These are phyloP conservation scores for Drosophila seguyi DNA, from an alignment of 1,140 invertebrate species.

Conservation along the genomic window DNA sequence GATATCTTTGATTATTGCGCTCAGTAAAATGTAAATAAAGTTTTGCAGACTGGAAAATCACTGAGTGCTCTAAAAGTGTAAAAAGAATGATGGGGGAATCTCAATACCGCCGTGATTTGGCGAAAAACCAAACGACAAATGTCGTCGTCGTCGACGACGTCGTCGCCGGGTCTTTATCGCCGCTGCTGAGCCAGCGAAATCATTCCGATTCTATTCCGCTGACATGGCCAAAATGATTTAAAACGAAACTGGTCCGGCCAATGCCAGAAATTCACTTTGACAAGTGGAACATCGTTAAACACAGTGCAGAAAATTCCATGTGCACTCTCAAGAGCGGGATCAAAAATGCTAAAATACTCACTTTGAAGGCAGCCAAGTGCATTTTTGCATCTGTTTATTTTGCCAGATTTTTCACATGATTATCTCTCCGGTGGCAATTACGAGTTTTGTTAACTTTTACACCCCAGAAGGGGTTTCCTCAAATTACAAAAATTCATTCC, in stretches of 20 bases:
- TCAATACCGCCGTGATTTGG: slow-evolving; percentile 48
- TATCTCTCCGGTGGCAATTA: slow-evolving; percentile 54
- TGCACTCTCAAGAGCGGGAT: slow-evolving; percentile 14
- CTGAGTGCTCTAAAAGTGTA: slow-evolving; percentile 30
- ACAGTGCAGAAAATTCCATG: slow-evolving; percentile 17
- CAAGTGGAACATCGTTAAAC: slow-evolving; percentile 6
- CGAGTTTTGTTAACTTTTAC: slow-evolving; percentile 61
- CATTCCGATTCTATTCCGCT: slow-evolving; percentile 48
- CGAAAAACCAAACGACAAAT: slow-evolving; percentile 30
- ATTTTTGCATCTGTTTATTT: slow-evolving; percentile 58
- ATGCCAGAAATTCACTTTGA: slow-evolving; percentile 28
- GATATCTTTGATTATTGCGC: slow-evolving; percentile 56
- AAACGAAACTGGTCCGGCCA: slow-evolving; percentile 22
- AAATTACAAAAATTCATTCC: slow-evolving; percentile 15
- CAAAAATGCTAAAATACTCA: slow-evolving; percentile 7
- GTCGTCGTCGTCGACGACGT: neutral
- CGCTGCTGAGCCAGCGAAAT: slow-evolving; percentile 40
- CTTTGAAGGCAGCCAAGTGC: slow-evolving; percentile 26
- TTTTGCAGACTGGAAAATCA: slow-evolving; percentile 67
- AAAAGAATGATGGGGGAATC: slow-evolving; percentile 7
- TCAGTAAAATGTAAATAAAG: slow-evolving; percentile 68
- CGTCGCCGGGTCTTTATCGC: slow-evolving; percentile 23
- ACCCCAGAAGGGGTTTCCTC: slow-evolving; percentile 11
- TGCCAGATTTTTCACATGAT: slow-evolving; percentile 73
- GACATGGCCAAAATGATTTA: slow-evolving; percentile 53